A percentile compares a stretch with the other conserved stretches of the same genome.
These are phyloP conservation scores for Papilio glaucus DNA, from an alignment of 1,140 invertebrate genomes.

Conservation along the genomic window DNA sequence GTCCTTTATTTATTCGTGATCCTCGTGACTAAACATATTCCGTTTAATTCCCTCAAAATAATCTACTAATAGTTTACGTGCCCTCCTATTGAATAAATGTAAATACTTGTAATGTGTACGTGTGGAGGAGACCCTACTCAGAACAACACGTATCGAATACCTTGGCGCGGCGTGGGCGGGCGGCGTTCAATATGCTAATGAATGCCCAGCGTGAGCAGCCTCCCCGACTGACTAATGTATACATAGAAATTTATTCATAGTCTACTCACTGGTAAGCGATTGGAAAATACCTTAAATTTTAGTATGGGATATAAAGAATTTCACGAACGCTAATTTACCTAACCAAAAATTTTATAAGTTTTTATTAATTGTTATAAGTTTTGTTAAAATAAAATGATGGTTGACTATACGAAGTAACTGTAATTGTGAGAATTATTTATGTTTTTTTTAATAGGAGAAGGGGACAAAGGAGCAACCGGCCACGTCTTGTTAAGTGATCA, in stretches of 20 bases:
- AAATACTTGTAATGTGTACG: slow-evolving; percentile 7
- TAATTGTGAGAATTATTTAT: too few species aligned
- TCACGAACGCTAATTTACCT: not conserved
- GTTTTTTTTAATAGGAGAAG: too few species aligned
- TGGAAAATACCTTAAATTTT: slow-evolving; percentile 11
- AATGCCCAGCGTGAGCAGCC: not conserved
- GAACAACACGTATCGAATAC: not conserved
- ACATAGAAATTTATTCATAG: slow-evolving; percentile 22
- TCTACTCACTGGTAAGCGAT: not conserved
- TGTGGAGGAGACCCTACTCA: not conserved
- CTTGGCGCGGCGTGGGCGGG: not conserved
- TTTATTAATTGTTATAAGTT: too few species aligned
- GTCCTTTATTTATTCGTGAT: not conserved
- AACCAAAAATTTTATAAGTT: not conserved
- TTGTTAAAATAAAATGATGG: too few species aligned
- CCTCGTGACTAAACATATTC: not conserved
- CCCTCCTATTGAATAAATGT: slow-evolving; percentile 11
- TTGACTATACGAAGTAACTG: too few species aligned
- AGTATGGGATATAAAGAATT: not conserved
- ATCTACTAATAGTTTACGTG: not conserved
- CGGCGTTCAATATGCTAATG: not conserved
- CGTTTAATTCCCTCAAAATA: not conserved
- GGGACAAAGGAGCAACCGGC: too few species aligned
- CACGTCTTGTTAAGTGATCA: too few species aligned
- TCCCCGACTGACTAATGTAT: not conserved